phyloP scores from a whole-genome alignment of 2,113 vertebrate genomes.

The Calyptomena viridis region DNA sequence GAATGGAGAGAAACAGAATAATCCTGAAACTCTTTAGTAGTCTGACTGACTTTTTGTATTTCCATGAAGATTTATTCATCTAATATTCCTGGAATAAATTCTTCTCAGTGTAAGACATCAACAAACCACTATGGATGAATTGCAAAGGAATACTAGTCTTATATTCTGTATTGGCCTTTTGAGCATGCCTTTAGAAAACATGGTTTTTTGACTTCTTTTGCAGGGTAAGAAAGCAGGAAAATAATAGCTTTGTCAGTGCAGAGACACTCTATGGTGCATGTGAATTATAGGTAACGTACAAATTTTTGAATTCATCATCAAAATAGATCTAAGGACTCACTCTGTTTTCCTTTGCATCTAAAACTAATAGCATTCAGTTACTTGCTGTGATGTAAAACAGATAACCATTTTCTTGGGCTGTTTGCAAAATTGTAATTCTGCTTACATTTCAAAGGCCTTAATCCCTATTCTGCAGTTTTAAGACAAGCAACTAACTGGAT shows the following conservation, averaged over 20 bases:
- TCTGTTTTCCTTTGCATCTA: not conserved
- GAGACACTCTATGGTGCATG: not conserved
- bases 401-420: not conserved
- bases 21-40: not conserved
- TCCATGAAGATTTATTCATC: not conserved
- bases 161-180: not conserved
- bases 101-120: not conserved
- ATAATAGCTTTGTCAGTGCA: not conserved
- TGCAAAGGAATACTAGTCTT: not conserved
- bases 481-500: not conserved
- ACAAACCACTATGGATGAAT: not conserved
- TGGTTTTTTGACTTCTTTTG: not conserved
- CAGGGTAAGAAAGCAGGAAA: not conserved
- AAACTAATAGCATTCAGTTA: not conserved
- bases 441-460: not conserved
- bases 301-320: not conserved
- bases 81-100: not conserved
- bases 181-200: not conserved
- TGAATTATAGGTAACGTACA: not conserved
- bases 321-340: not conserved
- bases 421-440: not conserved
- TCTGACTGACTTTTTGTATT: not conserved
- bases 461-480: not conserved
- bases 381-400: not conserved
- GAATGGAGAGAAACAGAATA: not conserved